phyloP scores from a whole-genome alignment of 2,113 vertebrate genomes.

The Cariama cristata region DNA sequence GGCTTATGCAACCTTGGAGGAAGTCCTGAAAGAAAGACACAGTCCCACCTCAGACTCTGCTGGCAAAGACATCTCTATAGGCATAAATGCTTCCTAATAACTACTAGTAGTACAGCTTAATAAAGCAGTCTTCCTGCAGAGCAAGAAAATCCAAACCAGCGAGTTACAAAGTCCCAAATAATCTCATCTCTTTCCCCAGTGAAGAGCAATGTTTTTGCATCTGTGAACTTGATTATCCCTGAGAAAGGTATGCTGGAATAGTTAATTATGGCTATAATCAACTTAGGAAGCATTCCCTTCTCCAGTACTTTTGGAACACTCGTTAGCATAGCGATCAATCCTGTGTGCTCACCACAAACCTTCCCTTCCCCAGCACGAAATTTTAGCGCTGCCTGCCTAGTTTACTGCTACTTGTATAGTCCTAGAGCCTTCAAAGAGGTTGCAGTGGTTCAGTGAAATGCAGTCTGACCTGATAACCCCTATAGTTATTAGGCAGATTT shows the following conservation, averaged over 20 bases:
- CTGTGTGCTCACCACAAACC: background rate
- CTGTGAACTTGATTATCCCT: background rate
- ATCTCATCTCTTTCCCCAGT: conserved; percentile 16
- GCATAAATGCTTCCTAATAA: background rate
- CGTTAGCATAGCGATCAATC: accelerated
- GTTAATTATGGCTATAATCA: background rate
- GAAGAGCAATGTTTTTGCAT: conserved; percentile 16
- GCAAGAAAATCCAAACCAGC: conserved; percentile 59
- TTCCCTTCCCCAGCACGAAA: background rate
- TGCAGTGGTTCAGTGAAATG: background rate
- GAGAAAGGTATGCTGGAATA: background rate
- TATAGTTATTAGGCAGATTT: background rate
- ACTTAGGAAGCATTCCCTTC: background rate
- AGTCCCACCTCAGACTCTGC: background rate
- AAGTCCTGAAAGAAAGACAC: background rate
- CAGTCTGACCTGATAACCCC: background rate
- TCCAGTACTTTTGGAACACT: background rate
- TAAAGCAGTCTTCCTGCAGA: conserved; percentile 21
- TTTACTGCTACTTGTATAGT: background rate
- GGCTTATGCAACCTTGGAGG: background rate
- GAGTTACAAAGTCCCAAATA: conserved; percentile 34
- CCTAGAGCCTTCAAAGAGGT: background rate
- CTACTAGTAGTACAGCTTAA: background rate
- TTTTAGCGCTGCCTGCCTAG: background rate
- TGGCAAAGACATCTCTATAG: background rate